These are phyloP conservation scores for Spodoptera litura DNA, from an alignment of 1,140 invertebrate species.

Conservation along the genomic window DNA sequence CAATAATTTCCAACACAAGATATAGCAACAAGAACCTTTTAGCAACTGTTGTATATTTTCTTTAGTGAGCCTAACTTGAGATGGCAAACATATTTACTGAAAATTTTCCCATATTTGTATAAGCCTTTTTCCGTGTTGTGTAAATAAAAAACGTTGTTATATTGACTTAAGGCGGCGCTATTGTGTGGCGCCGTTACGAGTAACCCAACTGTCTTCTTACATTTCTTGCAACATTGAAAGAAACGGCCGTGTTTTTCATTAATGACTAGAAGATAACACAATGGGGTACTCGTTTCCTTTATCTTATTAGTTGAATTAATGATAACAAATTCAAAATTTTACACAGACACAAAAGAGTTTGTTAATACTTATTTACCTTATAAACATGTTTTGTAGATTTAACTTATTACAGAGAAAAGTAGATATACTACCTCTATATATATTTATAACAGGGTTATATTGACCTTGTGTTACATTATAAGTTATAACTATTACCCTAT, in stretches of 20 bases:
- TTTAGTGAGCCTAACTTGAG: slow-evolving; percentile 26
- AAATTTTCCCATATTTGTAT: slow-evolving; percentile 58
- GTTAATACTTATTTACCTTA: too few relatives aligned
- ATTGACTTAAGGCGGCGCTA: slow-evolving; percentile 57
- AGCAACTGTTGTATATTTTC: slow-evolving; percentile 33
- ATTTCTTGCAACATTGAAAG: slow-evolving; percentile 39
- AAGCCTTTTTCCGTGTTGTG: slow-evolving; percentile 57
- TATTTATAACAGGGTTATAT: too few relatives aligned
- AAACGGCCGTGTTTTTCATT: slow-evolving; percentile 6
- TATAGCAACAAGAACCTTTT: slow-evolving; percentile 13
- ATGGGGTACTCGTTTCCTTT: not conserved
- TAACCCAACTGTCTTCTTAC: slow-evolving; percentile 45
- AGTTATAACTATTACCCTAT: too few relatives aligned
- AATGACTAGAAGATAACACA: slow-evolving; percentile 17
- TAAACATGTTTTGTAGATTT: too few relatives aligned
- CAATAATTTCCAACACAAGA: not conserved
- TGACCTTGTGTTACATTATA: too few relatives aligned
- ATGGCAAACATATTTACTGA: slow-evolving; percentile 52
- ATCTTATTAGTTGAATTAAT: too few relatives aligned
- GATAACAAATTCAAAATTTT: too few relatives aligned
- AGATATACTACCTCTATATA: too few relatives aligned
- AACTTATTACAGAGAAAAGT: too few relatives aligned
- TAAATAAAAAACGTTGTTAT: slow-evolving; percentile 62
- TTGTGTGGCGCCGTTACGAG: slow-evolving; percentile 52
- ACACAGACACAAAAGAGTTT: too few relatives aligned